Conservation (phyloP, 2,113 vertebrate genomes). For the Mastomys natalensis region DNA sequence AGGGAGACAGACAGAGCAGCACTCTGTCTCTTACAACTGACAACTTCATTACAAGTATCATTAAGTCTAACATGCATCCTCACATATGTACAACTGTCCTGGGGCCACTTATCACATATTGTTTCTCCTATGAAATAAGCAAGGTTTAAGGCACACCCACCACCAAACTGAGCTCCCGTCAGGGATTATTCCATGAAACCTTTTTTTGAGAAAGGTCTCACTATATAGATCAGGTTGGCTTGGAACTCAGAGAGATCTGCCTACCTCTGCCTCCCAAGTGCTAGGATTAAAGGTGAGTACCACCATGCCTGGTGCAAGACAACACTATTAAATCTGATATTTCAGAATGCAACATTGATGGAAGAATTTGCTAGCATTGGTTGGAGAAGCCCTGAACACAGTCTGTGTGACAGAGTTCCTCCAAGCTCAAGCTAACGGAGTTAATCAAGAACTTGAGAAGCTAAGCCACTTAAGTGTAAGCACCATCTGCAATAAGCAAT, state of each 20-base stretch:
- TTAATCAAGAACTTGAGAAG: slow-evolving; percentile 7
- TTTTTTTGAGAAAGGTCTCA: neutral
- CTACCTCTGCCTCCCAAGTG: neutral
- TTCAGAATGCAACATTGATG: neutral
- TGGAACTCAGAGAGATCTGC: neutral
- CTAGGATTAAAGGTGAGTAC: neutral
- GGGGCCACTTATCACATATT: neutral
- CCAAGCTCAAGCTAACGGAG: neutral
- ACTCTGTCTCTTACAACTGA: neutral
- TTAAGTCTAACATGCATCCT: neutral
- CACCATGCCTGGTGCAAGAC: neutral
- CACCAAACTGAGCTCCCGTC: neutral
- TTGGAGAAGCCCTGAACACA: neutral
- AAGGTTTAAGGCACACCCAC: neutral
- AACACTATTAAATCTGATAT: neutral
- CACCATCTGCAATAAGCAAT: neutral
- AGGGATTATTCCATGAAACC: neutral
- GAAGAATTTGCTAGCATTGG: neutral
- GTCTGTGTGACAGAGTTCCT: neutral
- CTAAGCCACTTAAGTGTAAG: neutral
- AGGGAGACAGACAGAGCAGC: neutral
- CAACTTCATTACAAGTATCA: neutral
- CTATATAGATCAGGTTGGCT: neutral
- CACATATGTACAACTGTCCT: neutral
- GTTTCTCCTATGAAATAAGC: neutral